phyloP scores from a whole-genome alignment of 2,113 vertebrate species.

The Pelmatolapia mariae region DNA sequence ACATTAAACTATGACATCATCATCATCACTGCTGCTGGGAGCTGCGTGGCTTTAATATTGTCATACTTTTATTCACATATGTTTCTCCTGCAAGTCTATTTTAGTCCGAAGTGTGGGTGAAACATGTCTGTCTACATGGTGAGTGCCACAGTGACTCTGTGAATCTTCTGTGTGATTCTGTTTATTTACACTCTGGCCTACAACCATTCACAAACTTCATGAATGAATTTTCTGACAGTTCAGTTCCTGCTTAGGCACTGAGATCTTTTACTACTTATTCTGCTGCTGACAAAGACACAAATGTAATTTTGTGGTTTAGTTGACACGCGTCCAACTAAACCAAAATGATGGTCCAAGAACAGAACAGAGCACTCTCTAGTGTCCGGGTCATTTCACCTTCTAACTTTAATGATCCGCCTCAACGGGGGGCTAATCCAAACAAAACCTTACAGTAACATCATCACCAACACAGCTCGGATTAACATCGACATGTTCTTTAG shows the following conservation, averaged over 20 bases:
- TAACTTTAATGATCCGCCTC: background rate
- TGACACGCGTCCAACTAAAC: background rate
- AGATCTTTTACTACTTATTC: background rate
- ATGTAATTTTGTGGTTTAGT: too few relatives aligned
- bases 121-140: background rate
- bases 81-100: background rate
- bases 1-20: background rate
- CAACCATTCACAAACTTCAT: background rate
- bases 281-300: background rate
- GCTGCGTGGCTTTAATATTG: background rate
- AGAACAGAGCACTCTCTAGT: background rate
- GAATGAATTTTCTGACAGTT: background rate
- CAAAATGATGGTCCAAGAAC: background rate
- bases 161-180: background rate
- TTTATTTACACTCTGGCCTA: background rate
- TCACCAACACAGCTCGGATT: background rate
- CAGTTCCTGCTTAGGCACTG: background rate
- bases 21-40: background rate
- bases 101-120: background rate
- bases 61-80: background rate
- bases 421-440: background rate
- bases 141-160: background rate
- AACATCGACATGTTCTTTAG: background rate
- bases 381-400: background rate
- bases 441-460: background rate